Percentiles rank a stretch among this genome's conserved stretches.
These are phyloP conservation scores for Oxyruncus cristatus DNA, from an alignment of 2,113 vertebrate genomes.

Conservation along the genomic window DNA sequence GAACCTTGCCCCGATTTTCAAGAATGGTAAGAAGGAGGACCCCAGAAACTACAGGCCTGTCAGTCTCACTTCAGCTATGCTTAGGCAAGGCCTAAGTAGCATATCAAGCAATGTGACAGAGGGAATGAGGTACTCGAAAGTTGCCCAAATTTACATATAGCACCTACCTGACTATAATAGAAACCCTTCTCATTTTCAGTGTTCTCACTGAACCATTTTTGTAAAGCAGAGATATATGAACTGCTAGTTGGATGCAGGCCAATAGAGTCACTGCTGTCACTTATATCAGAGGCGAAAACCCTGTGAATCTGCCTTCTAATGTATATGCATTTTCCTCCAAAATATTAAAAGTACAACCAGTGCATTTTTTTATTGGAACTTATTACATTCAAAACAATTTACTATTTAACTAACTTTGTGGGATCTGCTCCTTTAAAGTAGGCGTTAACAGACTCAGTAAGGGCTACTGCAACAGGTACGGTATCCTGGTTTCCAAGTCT, in stretches of 20 bases:
- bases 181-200: background rate
- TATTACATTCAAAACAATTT: conserved; percentile 4
- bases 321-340: background rate
- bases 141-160: background rate
- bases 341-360: background rate
- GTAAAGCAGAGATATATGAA: background rate
- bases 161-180: background rate
- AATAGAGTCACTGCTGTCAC: background rate
- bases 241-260: background rate
- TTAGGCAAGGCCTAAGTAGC: background rate
- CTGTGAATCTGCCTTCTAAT: background rate
- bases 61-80: background rate
- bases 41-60: background rate
- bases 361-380: background rate
- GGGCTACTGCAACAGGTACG: conserved; percentile 90
- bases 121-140: background rate
- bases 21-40: background rate
- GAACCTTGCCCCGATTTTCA: too few species aligned
- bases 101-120: background rate
- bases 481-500: conserved; percentile 89
- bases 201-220: background rate
- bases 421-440: conserved; percentile 98
- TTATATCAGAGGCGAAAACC: background rate
- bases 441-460: conserved; percentile 93
- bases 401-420: conserved; percentile 86